phyloP scores from a whole-genome alignment of 2,113 vertebrate species.

The Zootoca vivipara region DNA sequence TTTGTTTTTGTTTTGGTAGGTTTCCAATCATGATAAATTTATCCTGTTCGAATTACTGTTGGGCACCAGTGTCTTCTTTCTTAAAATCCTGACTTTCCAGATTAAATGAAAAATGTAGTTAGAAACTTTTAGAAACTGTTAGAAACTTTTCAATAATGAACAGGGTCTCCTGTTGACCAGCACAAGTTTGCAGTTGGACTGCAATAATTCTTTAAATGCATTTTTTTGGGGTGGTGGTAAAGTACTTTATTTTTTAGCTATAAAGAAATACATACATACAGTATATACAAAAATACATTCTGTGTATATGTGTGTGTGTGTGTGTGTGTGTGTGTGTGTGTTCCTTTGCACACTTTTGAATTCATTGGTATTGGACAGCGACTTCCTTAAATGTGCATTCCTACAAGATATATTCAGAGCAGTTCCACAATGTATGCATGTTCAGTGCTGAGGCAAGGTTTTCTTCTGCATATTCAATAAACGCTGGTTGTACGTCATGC shows the following conservation, averaged over 20 bases:
- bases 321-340: too few species aligned
- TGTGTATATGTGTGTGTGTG: not conserved
- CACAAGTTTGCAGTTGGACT: not conserved
- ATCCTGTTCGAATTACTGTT: not conserved
- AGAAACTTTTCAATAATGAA: not conserved
- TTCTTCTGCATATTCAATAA: not conserved
- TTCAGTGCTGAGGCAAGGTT: not conserved
- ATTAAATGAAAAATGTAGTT: not conserved
- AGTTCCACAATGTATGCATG: not conserved
- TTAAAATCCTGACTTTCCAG: not conserved
- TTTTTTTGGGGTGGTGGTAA: not conserved
- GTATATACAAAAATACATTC: not conserved
- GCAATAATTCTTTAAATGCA: not conserved
- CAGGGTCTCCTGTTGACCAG: not conserved
- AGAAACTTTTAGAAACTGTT: too few species aligned
- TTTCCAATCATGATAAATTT: not conserved
- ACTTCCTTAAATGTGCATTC: not conserved
- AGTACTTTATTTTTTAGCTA: not conserved
- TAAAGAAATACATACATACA: not conserved
- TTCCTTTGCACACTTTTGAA: not conserved
- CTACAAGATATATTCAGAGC: not conserved
- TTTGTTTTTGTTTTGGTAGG: not conserved
- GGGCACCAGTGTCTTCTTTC: not conserved
- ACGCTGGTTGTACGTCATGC: not conserved
- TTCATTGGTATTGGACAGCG: not conserved